Conservation (phyloP, 2,113 vertebrate species). For the Lynx canadensis region DNA sequence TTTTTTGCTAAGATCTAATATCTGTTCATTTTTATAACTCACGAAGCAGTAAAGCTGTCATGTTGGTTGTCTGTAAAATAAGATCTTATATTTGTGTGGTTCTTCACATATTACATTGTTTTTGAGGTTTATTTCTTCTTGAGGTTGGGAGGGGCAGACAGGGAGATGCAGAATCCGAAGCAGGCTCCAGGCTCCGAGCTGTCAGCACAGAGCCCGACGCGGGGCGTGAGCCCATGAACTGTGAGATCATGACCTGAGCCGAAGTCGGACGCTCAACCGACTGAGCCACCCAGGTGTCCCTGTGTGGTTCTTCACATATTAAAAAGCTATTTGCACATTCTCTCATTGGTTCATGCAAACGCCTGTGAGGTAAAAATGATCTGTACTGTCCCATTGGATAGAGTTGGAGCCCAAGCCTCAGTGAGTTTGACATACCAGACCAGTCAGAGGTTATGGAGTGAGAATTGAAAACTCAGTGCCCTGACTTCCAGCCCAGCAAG, state of each 20-base stretch:
- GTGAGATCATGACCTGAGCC: too few species aligned
- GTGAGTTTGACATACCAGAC: neutral
- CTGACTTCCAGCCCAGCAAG: neutral
- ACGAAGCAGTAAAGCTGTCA: neutral
- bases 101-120: neutral
- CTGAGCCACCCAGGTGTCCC: too few species aligned
- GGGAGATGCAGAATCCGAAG: too few species aligned
- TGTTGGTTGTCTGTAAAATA: slow-evolving; percentile 1
- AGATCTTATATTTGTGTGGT: neutral
- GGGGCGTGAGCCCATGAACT: too few species aligned
- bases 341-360: neutral
- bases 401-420: neutral
- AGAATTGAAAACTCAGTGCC: neutral
- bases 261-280: too few species aligned
- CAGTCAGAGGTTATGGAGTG: neutral
- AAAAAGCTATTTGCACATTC: neutral
- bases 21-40: slow-evolving; percentile 13
- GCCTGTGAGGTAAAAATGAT: neutral
- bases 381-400: neutral
- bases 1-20: neutral
- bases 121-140: too few species aligned
- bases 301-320: neutral
- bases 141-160: too few species aligned
- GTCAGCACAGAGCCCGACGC: too few species aligned
- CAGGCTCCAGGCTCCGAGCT: too few species aligned